A percentile compares a stretch with the other conserved stretches of the same genome.
phyloP scores from a whole-genome alignment of 2,113 vertebrate genomes.

The Periophthalmus modestus region DNA sequence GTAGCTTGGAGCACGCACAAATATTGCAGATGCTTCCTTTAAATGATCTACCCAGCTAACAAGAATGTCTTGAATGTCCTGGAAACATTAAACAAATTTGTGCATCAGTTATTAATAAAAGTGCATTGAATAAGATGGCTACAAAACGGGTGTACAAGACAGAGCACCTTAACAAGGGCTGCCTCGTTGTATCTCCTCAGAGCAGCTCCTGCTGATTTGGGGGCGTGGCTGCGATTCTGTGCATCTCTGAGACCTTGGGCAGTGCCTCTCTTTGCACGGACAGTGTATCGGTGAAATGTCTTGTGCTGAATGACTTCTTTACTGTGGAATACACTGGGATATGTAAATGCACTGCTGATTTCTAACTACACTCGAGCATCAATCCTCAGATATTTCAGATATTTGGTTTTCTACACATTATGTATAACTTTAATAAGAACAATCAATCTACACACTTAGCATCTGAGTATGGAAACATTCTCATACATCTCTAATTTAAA shows the following conservation, averaged over 20 bases:
- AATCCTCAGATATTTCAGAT: not conserved
- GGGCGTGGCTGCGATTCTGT: slow-evolving; percentile 77
- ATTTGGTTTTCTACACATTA: not conserved
- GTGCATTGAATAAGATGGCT: not conserved
- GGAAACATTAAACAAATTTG: slow-evolving; percentile 14
- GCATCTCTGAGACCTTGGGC: slow-evolving; percentile 86
- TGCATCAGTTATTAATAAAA: not conserved
- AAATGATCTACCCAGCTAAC: slow-evolving; percentile 82
- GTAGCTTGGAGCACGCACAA: slow-evolving; percentile 83
- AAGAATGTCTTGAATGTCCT: slow-evolving; percentile 93
- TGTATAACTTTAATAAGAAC: too few relatives aligned
- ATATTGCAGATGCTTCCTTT: slow-evolving; percentile 80
- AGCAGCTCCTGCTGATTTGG: slow-evolving; percentile 88
- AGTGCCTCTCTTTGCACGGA: slow-evolving; percentile 88
- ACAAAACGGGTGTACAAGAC: not conserved
- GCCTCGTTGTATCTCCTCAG: slow-evolving; percentile 91
- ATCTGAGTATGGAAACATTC: not conserved
- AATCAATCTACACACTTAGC: not conserved
- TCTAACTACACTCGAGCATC: not conserved
- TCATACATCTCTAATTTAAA: too few relatives aligned
- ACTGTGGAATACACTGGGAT: slow-evolving; percentile 62
- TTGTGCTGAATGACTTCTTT: slow-evolving; percentile 87
- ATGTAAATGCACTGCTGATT: not conserved
- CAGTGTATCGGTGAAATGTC: slow-evolving; percentile 95
- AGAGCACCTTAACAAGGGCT: slow-evolving; percentile 79